Conservation (phyloP, 2,113 vertebrate genomes). For the Carassius auratus region DNA sequence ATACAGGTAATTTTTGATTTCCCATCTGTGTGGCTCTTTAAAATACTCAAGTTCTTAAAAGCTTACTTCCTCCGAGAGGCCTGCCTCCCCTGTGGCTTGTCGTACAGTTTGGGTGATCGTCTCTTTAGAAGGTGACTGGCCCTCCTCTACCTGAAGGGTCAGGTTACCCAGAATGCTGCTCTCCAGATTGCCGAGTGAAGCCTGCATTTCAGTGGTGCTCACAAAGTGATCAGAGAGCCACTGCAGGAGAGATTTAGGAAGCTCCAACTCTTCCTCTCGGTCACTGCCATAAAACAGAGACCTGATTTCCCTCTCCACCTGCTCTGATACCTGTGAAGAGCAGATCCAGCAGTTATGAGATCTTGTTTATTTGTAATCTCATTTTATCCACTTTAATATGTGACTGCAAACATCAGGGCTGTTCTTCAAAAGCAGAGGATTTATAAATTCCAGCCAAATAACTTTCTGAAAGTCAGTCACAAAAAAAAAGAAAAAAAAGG, state of each 20-base stretch:
- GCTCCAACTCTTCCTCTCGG: constrained; percentile 37
- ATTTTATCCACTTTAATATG: background rate
- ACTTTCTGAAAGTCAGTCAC: too few species aligned
- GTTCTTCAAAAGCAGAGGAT: too few species aligned
- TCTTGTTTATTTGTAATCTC: background rate
- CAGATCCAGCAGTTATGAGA: constrained; percentile 15
- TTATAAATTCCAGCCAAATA: too few species aligned
- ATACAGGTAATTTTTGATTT: too few species aligned
- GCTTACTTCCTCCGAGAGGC: constrained; percentile 82
- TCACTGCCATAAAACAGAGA: constrained; percentile 75
- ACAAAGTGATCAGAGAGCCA: constrained; percentile 81
- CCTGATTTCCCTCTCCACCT: constrained; percentile 78
- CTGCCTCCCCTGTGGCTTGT: constrained; percentile 64
- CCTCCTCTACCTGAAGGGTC: constrained; percentile 70
- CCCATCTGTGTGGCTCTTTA: too few species aligned
- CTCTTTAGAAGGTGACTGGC: constrained; percentile 63
- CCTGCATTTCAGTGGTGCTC: constrained; percentile 74
- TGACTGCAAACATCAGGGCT: too few species aligned
- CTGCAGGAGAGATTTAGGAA: constrained; percentile 74
- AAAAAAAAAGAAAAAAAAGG: too few species aligned
- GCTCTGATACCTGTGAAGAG: constrained; percentile 75
- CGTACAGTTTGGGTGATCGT: constrained; percentile 61
- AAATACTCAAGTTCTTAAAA: background rate
- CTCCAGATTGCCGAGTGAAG: constrained; percentile 78
- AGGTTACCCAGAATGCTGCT: constrained; percentile 80